Percentiles rank a stretch among this genome's conserved stretches.
Evolutionary conservation across 1,140 invertebrate species (phyloP).

Genomic region (Dendroctonus valens): DNA sequence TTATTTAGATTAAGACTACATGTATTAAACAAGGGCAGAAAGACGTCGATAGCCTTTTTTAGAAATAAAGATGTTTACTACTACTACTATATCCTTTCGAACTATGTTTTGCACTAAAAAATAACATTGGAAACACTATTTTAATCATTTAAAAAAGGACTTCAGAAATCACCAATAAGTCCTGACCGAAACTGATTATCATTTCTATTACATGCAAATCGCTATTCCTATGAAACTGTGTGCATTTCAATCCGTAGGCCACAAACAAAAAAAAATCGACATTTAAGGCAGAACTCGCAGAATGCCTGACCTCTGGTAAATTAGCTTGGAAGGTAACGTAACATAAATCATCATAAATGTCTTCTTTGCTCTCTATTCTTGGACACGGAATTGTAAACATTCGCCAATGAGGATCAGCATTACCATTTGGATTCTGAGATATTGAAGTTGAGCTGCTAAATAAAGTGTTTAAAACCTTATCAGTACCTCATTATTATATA

Average conservation of each 20-base stretch:
- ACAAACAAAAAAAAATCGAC: constrained; percentile 13
- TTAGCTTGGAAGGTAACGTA: constrained; percentile 74
- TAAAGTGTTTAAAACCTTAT: constrained; percentile 2
- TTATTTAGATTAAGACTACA: too few species aligned
- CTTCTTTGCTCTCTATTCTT: constrained; percentile 64
- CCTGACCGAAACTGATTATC: too few species aligned
- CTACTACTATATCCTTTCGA: too few species aligned
- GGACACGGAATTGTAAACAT: constrained; percentile 64
- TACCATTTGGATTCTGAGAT: constrained; percentile 26
- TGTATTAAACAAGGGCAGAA: too few species aligned
- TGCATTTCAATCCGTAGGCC: neutral
- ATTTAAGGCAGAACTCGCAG: neutral
- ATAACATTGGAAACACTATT: too few species aligned
- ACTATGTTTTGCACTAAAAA: too few species aligned
- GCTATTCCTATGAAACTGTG: neutral
- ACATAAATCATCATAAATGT: constrained; percentile 85
- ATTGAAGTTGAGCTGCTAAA: constrained; percentile 34
- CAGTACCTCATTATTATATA: neutral
- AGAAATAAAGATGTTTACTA: too few species aligned
- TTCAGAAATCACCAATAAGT: too few species aligned
- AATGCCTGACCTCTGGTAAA: constrained; percentile 58
- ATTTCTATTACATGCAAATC: too few species aligned
- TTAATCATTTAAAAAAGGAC: too few species aligned
- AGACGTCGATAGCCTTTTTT: too few species aligned
- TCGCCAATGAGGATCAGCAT: constrained; percentile 57